A percentile compares a stretch with the other conserved stretches of the same genome.
Evolutionary conservation across 2,797 vertebrate species (phyloP).

Genomic region (Sebastes goodei): DNA sequence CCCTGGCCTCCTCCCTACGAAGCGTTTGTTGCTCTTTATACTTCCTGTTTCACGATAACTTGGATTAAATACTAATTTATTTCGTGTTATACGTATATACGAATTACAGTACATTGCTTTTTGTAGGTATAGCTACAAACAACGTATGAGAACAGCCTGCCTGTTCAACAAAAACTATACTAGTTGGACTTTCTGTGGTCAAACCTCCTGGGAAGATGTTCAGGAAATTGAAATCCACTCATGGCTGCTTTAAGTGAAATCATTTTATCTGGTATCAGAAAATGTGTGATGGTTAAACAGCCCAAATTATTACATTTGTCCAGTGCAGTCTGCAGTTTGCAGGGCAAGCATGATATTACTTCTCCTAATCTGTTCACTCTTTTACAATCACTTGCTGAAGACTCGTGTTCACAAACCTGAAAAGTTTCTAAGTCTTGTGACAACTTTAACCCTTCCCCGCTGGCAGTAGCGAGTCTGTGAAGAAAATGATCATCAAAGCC

Average conservation of each 20-base stretch:
- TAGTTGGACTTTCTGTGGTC: not conserved
- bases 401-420: slow-evolving; percentile 60
- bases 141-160: fast-evolving
- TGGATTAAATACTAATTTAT: not conserved
- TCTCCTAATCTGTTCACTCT: slow-evolving; percentile 16
- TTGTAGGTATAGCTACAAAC: not conserved
- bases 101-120: not conserved
- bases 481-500: slow-evolving; percentile 81
- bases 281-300: slow-evolving; percentile 22
- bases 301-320: slow-evolving; percentile 39
- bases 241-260: slow-evolving; percentile 19
- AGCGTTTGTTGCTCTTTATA: too few species aligned
- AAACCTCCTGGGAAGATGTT: not conserved
- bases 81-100: fast-evolving
- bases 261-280: slow-evolving; percentile 25
- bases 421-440: slow-evolving; percentile 70
- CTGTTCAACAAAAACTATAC: not conserved
- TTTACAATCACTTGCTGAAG: slow-evolving; percentile 23
- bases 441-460: slow-evolving; percentile 65
- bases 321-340: slow-evolving; percentile 20
- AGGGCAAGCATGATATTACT: slow-evolving; percentile 4
- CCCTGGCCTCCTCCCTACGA: too few species aligned
- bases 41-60: too few species aligned
- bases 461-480: slow-evolving; percentile 66
- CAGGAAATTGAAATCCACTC: not conserved